Evolutionary conservation across 1,140 invertebrate genomes (phyloP).

Genomic region (Yoshiicerus persimilis): DNA sequence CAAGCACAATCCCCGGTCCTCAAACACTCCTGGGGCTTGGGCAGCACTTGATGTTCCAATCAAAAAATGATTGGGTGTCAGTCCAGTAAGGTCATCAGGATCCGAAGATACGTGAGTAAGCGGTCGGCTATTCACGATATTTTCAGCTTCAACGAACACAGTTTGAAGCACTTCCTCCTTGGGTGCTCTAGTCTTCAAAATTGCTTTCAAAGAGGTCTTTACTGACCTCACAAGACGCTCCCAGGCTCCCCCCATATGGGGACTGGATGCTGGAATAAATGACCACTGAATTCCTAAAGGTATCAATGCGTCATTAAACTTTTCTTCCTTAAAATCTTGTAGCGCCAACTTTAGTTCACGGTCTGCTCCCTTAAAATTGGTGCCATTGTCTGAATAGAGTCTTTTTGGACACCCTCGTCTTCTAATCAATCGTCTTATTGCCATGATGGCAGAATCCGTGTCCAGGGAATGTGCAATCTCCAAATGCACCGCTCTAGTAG

Average conservation of each 20-base stretch:
- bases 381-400: not conserved
- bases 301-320: too few relatives aligned
- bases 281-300: too few relatives aligned
- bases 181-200: not conserved
- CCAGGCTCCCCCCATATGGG: too few relatives aligned
- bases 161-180: conserved; percentile 50
- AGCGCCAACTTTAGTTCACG: too few relatives aligned
- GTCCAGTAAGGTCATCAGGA: conserved; percentile 32
- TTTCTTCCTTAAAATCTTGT: too few relatives aligned
- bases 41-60: not conserved
- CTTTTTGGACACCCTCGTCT: not conserved
- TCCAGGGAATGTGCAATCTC: not conserved
- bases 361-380: not conserved
- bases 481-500: not conserved
- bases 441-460: not conserved
- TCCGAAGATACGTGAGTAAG: conserved; percentile 46
- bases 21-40: not conserved
- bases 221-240: too few relatives aligned
- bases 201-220: not conserved
- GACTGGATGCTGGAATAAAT: too few relatives aligned
- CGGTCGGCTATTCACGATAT: conserved; percentile 50
- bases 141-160: conserved; percentile 48
- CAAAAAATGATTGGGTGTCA: not conserved
- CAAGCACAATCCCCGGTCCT: not conserved
- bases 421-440: not conserved